Conservation (phyloP, 2,113 vertebrate genomes). For the Apaloderma vittatum region DNA sequence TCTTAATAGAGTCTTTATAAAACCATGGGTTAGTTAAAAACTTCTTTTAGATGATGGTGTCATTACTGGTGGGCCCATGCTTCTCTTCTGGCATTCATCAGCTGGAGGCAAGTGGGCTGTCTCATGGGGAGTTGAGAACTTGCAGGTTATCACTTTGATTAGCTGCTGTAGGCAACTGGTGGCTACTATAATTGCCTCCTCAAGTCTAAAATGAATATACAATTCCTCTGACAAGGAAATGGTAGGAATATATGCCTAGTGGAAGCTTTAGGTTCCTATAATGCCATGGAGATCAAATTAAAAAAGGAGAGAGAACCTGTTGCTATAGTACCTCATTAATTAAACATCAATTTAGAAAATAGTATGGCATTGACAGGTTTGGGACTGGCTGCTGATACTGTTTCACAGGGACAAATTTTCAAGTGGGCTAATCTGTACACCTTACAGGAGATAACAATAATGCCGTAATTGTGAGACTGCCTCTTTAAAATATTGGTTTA, state of each 20-base stretch:
- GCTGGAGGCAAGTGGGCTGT: constrained; percentile 26
- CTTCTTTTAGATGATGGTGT: background rate
- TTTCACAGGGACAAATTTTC: constrained; percentile 15
- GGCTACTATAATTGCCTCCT: constrained; percentile 35
- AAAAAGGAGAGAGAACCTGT: constrained; percentile 41
- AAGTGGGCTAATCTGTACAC: background rate
- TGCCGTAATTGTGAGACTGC: background rate
- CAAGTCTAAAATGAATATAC: constrained; percentile 55
- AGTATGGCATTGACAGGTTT: constrained; percentile 7
- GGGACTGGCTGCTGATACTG: background rate
- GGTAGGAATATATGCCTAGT: constrained; percentile 1
- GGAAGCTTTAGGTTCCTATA: constrained; percentile 34
- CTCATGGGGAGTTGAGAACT: constrained; percentile 40
- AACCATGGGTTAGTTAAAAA: constrained; percentile 30
- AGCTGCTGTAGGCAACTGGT: constrained; percentile 58
- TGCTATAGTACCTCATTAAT: constrained; percentile 54
- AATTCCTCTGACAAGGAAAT: constrained; percentile 55
- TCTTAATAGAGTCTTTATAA: constrained; percentile 15
- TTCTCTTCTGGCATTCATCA: constrained; percentile 32
- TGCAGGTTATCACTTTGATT: constrained; percentile 58
- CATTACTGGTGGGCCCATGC: constrained; percentile 9
- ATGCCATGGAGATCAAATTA: constrained; percentile 63
- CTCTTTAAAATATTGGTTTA: constrained; percentile 30
- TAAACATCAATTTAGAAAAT: constrained; percentile 55
- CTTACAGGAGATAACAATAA: background rate